Evolutionary conservation across 2,797 vertebrate genomes (phyloP).

Genomic region (Parotocinclus haroldoi): DNA sequence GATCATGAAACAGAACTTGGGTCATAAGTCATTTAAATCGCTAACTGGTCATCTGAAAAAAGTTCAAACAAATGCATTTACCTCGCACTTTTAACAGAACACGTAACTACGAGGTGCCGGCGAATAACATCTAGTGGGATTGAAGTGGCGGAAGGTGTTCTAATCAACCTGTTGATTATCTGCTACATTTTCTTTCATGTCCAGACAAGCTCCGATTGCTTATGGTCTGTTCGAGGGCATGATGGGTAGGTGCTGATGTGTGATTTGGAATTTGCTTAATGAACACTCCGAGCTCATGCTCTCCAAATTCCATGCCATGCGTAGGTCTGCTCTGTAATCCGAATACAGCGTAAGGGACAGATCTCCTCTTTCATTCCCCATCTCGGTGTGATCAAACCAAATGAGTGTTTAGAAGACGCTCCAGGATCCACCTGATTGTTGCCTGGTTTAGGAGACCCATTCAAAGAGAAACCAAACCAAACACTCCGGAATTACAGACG

Average conservation of each 20-base stretch:
- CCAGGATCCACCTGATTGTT: not conserved
- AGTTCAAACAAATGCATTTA: too few relatives aligned
- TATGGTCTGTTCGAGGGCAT: slow-evolving; percentile 15
- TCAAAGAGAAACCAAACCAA: not conserved
- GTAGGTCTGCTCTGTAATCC: slow-evolving; percentile 6
- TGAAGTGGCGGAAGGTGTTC: too few relatives aligned
- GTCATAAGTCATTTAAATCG: too few relatives aligned
- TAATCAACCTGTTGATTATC: slow-evolving; percentile 9
- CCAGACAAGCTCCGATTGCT: slow-evolving; percentile 17
- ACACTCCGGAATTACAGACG: slow-evolving; percentile 1
- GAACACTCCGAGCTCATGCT: slow-evolving; percentile 1
- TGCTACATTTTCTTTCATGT: slow-evolving; percentile 3
- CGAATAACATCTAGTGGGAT: too few relatives aligned
- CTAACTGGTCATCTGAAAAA: too few relatives aligned
- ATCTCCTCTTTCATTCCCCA: slow-evolving; percentile 8
- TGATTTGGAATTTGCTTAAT: slow-evolving; percentile 2
- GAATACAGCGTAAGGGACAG: not conserved
- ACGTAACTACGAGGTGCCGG: too few relatives aligned
- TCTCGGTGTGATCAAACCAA: not conserved
- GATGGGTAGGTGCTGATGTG: slow-evolving; percentile 30
- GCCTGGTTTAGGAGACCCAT: not conserved
- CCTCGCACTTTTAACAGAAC: too few relatives aligned
- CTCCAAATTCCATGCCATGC: slow-evolving; percentile 4
- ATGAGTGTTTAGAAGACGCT: not conserved
- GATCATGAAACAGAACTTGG: too few relatives aligned